These are phyloP conservation scores for Nyctibius grandis DNA, from an alignment of 2,797 vertebrate species.

Conservation along the genomic window DNA sequence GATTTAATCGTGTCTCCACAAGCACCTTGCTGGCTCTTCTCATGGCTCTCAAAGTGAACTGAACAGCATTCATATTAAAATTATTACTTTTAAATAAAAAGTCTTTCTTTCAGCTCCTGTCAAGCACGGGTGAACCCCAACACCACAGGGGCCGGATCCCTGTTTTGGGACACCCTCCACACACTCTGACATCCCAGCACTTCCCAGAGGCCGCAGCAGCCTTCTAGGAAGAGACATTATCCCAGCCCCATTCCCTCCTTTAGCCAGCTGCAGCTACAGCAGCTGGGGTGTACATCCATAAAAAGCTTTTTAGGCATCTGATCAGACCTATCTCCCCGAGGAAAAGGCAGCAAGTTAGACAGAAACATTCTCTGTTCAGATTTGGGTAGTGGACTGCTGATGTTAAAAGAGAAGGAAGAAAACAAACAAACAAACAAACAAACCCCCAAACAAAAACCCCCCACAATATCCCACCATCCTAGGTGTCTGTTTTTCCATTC, in stretches of 20 bases:
- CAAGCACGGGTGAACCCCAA: accelerated
- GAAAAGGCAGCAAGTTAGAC: neutral
- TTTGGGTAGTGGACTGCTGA: neutral
- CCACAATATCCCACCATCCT: neutral
- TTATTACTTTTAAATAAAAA: neutral
- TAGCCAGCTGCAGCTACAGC: neutral
- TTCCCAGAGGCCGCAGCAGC: neutral
- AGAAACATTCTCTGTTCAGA: neutral
- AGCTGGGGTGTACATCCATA: neutral
- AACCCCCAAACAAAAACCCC: neutral
- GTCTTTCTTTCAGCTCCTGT: neutral
- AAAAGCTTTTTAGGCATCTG: neutral
- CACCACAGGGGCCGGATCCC: neutral
- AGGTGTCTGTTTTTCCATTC: neutral
- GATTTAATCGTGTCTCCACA: neutral
- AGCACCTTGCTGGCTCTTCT: neutral
- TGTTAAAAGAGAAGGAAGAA: neutral
- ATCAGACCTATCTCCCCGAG: neutral
- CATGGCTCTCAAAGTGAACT: neutral
- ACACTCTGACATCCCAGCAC: neutral
- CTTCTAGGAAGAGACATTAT: neutral
- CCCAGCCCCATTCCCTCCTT: neutral
- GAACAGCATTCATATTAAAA: neutral
- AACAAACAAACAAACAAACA: no score
- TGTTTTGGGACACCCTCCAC: neutral